Base-by-base conservation (phyloP, 1,140 invertebrate species). In the Rhopalosiphum maidis region DNA sequence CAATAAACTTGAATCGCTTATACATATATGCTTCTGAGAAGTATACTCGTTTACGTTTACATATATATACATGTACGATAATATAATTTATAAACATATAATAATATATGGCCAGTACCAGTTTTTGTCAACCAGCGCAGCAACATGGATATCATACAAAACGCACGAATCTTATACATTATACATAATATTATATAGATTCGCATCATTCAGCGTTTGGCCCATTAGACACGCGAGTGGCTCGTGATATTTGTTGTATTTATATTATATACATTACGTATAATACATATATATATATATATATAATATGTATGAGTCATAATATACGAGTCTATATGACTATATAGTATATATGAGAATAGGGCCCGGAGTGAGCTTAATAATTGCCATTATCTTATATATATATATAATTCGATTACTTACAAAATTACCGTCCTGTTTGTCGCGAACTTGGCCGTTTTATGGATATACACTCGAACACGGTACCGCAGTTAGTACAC, bases 51-150 rank as follows among this genome's bases (percentile, higher is more conserved):
- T 37, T 83, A 35, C 51, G 68, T 43, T 23, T 68, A 82, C 41
- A 54, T 85, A 85, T 30, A 82, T 60, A 11, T 55, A 23, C 37
- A 30, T 55, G 54, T 89, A 89, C 88, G 11, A 54, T 55, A 91
- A 43, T 68, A 48, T 77, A 91, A 77, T 91, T 77, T 77, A 77
- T 77, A 91, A 55, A 37, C 46, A 82, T 90, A 90, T 37, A 48
- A 92, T 92, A 85, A 92, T 92, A 85, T 51, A 92, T 51, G 91
- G 91, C 43, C 41, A 92, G 46, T 85, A 92, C 91, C 77, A 92
- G 91, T 92, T 92, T 92, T 92, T 85, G 91, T 92, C 46, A 83
- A 54, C 68, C 21, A n/a, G 77, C 46, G 22, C 60, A 23, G 35
- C 77, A n/a, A 83, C 91, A 41, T 23, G 91, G 41, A 41, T 55